phyloP scores from a whole-genome alignment of 2,113 vertebrate genomes.

The Anguilla rostrata region DNA sequence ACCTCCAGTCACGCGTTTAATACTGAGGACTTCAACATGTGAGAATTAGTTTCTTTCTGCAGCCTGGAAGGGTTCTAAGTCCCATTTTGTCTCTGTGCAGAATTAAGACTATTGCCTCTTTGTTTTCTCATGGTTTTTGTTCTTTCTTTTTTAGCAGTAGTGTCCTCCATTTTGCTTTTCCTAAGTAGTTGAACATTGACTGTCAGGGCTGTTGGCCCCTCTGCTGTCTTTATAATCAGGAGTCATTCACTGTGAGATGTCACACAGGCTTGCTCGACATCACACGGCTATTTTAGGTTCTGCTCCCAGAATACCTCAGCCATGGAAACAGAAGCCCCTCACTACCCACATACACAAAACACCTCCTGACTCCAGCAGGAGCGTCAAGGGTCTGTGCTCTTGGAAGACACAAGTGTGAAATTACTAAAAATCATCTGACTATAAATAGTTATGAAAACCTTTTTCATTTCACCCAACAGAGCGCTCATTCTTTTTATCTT shows the following conservation, averaged over 20 bases:
- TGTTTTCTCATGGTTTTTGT: background rate
- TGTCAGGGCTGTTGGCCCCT: constrained; percentile 50
- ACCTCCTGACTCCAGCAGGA: background rate
- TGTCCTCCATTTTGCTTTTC: constrained; percentile 36
- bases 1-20: background rate
- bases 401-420: background rate
- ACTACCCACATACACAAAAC: background rate
- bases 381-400: background rate
- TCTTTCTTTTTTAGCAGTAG: background rate
- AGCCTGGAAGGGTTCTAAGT: background rate
- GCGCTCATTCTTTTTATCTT: background rate
- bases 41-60: background rate
- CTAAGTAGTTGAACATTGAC: constrained; percentile 35
- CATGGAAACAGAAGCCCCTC: background rate
- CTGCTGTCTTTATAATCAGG: constrained; percentile 52
- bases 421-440: background rate
- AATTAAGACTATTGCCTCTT: background rate
- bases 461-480: background rate
- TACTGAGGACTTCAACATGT: no score
- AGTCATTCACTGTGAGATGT: constrained; percentile 59
- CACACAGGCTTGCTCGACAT: constrained; percentile 47
- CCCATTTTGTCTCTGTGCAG: background rate
- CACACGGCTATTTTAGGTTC: constrained; percentile 57
- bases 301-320: constrained; percentile 52
- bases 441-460: background rate